Conservation (phyloP, 2,797 vertebrate species). For the Gallirallus australis region DNA sequence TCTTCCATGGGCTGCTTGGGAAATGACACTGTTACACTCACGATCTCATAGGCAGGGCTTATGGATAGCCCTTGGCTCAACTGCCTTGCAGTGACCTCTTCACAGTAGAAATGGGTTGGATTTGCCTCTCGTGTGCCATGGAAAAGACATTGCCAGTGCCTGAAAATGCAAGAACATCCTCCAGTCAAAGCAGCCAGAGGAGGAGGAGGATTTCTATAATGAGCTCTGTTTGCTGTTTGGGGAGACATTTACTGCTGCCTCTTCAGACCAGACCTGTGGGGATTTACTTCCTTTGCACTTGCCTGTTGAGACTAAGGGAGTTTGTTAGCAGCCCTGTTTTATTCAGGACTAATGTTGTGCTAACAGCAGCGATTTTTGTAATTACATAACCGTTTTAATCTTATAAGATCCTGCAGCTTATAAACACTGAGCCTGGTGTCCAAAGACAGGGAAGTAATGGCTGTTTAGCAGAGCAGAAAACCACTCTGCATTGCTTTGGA, state of each 20-base stretch:
- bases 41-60: neutral
- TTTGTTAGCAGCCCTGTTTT: conserved; percentile 51
- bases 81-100: neutral
- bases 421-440: neutral
- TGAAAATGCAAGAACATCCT: neutral
- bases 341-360: conserved; percentile 10
- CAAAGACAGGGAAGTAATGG: neutral
- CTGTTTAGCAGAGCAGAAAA: neutral
- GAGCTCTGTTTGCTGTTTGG: conserved; percentile 26
- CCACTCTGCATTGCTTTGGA: neutral
- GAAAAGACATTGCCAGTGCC: neutral
- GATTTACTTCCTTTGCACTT: conserved; percentile 29
- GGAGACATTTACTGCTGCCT: neutral
- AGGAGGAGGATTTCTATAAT: neutral
- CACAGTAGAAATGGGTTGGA: neutral
- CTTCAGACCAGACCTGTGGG: neutral
- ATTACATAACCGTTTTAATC: conserved; percentile 12
- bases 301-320: conserved; percentile 22
- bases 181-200: neutral
- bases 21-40: neutral
- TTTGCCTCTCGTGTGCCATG: neutral
- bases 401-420: neutral
- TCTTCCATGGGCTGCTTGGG: neutral
- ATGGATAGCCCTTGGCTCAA: neutral
- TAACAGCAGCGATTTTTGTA: conserved; percentile 42